Base-by-base conservation (phyloP, 2,888 invertebrate genomes). In the Hydrotaea cyrtoneurina region DNA sequence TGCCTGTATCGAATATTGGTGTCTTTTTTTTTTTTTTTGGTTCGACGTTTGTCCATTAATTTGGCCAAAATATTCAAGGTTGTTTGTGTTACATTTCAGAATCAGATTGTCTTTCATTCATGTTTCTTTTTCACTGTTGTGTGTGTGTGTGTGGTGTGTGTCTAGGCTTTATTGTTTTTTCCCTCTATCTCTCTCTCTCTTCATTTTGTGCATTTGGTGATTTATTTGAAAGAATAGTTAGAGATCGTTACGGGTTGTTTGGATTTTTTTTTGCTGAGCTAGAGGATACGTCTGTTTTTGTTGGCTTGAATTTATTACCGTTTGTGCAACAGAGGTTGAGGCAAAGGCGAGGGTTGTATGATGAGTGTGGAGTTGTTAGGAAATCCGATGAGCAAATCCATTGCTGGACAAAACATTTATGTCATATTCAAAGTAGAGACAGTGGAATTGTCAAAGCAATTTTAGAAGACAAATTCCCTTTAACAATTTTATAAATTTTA, bases 51-150 rank as follows among this genome's bases (percentile, higher is more conserved):
- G 72, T 59, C 78, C 72, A 62, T 66, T 77, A 82, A 82, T 79
- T 79, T 85, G 82, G 82, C 85, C 82, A 79, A n/a, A n/a, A 73
- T 78, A 80, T 80, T 85, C 85, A 85, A 85, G 85, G 85, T 79
- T 85, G 76, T 77, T 85, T 43, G 43, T 23, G 13, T 39, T 69
- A 43, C 46, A 43, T 69, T 69, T 69, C 46, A 69, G 69, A 43
- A 69, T 43, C 43, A 3, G 46, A 46, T 46, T 69, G 69, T 23
- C 13, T 69, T 46, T 23, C 23, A 15, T 46, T 19, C 36, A 17
- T 11, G 17, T 19, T 66, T 21, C 3, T 7, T 31, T 31, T 31
- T 31, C n/a, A n/a, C 7, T 31, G 31, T 31, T 31, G 31, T 4
- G 31, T 7, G 7, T n/a, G n/a, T n/a, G n/a, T n/a, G n/a, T n/a